Conservation (phyloP, 2,113 vertebrate species). For the Equus przewalskii region DNA sequence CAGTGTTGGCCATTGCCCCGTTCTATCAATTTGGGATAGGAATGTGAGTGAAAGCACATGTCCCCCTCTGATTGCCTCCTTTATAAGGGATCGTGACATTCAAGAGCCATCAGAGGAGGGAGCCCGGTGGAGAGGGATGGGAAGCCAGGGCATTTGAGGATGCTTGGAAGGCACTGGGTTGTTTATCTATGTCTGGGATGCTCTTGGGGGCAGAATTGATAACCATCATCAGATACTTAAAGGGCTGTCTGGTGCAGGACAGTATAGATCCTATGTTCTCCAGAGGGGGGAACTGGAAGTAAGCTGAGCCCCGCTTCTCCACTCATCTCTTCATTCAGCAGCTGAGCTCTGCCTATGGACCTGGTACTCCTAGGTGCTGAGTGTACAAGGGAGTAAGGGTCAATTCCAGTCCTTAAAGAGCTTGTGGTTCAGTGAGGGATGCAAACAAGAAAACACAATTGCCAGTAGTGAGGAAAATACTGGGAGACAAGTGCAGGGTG, state of each 20-base stretch:
- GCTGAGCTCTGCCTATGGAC: neutral
- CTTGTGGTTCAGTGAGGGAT: neutral
- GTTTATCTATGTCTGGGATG: neutral
- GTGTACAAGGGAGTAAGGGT: neutral
- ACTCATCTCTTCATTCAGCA: neutral
- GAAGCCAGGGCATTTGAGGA: neutral
- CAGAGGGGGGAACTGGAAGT: neutral
- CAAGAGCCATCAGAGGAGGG: neutral
- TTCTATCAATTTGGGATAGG: neutral
- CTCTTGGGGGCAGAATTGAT: neutral
- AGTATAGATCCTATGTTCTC: neutral
- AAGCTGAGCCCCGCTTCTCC: neutral
- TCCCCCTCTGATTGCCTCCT: neutral
- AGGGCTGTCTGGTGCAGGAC: neutral
- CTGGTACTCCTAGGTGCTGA: neutral
- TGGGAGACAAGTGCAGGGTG: neutral
- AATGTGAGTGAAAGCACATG: neutral
- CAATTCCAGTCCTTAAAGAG: neutral
- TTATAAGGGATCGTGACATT: neutral
- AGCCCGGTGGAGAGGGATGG: neutral
- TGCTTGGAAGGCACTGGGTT: neutral
- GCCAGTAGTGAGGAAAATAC: neutral
- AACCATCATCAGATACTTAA: neutral
- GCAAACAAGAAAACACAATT: neutral
- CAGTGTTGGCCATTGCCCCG: neutral